Evolutionary conservation across 2,113 vertebrate species (phyloP).

Genomic region (cat (Felis catus)): DNA sequence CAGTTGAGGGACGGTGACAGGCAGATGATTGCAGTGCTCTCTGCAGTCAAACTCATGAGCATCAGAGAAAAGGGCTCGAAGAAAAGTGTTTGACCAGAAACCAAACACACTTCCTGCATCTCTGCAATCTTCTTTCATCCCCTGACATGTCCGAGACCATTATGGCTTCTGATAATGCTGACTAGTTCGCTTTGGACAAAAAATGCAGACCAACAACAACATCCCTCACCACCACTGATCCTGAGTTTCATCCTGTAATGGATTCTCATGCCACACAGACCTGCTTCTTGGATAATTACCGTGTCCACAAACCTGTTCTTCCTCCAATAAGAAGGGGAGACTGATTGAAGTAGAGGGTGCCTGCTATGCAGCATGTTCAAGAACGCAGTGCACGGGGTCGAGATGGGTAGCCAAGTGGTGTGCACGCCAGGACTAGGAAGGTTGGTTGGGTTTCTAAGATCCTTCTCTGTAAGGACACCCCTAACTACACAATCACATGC

Average conservation of each 20-base stretch:
- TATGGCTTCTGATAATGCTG: not conserved
- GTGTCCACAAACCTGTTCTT: slow-evolving; percentile 6
- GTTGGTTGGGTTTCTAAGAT: not conserved
- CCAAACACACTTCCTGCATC: not conserved
- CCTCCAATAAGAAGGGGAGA: not conserved
- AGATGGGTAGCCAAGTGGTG: not conserved
- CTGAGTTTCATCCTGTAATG: not conserved
- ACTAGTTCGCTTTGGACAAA: not conserved
- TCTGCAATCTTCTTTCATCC: slow-evolving; percentile 8
- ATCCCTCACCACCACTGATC: not conserved
- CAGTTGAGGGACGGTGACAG: not conserved
- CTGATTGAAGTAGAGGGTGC: not conserved
- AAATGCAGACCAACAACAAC: not conserved
- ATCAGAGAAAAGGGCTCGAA: not conserved
- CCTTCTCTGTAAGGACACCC: not conserved
- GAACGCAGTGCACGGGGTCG: not conserved
- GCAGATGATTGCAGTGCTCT: slow-evolving; percentile 19
- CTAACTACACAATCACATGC: not conserved
- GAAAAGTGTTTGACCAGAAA: not conserved
- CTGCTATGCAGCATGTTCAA: not conserved
- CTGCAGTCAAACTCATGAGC: not conserved
- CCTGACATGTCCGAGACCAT: not conserved
- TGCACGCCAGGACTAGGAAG: not conserved
- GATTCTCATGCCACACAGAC: not conserved
- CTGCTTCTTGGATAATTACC: slow-evolving; percentile 22